phyloP scores from a whole-genome alignment of 2,888 invertebrate genomes.

The Acrobasis repandana region DNA sequence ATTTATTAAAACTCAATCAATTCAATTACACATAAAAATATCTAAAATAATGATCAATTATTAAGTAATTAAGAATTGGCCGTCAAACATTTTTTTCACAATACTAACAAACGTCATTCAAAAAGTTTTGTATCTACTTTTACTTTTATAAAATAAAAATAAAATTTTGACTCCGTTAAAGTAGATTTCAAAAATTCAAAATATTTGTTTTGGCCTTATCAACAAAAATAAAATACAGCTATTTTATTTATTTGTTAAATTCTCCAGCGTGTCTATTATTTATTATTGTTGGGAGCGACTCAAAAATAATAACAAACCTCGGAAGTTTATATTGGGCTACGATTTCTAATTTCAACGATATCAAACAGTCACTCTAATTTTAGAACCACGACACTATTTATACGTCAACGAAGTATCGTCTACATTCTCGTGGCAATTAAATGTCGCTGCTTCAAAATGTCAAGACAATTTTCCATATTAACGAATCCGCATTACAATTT shows the following conservation, averaged over 20 bases:
- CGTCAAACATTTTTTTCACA: no score
- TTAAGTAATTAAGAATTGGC: not conserved
- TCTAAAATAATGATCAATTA: not conserved
- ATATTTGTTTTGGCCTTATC: not conserved
- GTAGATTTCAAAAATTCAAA: no score
- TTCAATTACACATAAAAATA: constrained; percentile 13
- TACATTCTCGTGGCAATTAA: no score
- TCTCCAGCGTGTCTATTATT: not conserved
- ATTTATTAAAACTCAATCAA: constrained; percentile 44
- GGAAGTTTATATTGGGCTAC: constrained; percentile 5
- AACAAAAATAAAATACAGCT: not conserved
- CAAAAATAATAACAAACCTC: not conserved
- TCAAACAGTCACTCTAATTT: not conserved
- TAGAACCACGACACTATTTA: not conserved
- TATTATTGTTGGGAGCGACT: constrained; percentile 12
- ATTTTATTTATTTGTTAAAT: not conserved
- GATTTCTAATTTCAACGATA: not conserved
- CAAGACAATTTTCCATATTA: no score
- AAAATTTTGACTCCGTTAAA: no score
- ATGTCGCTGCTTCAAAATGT: no score
- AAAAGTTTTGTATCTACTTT: not conserved
- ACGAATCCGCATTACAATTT: no score
- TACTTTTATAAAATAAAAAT: no score
- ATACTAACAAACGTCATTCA: no score
- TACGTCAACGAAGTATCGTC: not conserved